Evolutionary conservation across 2,113 vertebrate species (phyloP), one percentile per base, ranked within the genome.

Genomic region (Phoenicopterus ruber): DNA sequence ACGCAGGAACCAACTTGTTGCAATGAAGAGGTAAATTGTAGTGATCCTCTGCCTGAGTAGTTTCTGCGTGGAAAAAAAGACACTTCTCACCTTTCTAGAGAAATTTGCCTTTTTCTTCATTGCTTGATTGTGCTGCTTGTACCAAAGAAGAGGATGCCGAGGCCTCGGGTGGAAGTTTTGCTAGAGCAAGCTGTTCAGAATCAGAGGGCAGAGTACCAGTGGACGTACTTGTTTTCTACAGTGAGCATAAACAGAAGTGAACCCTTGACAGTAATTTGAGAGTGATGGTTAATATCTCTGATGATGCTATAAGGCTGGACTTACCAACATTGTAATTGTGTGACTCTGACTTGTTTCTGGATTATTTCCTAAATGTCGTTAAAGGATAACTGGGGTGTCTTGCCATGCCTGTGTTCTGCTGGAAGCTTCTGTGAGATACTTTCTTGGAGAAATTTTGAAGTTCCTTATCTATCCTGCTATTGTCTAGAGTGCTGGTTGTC

Each of bases 171-270:
- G 54, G 49, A 66, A 36, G 42, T 32, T 69, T 78, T 63, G 44
- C 17, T 76, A 31, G 29, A 83, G 16, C 20, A 50, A 73, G 20
- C 36, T 49, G n/a, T 40, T 92, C 47, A 83, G 62, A 66, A 69
- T 61, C 47, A 54, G 66, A 88, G 44, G 32, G 38, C 34, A 62
- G 34, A 58, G 31, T 21, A 66, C 22, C 65, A 65, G 40, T 20
- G 25, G 31, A 54, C 8, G 54, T 17, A 21, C 12, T 6, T 34
- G 31, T 16, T 89, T 91, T 85, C 73, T 62, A 22, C 71, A 66
- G 66, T 73, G 91, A 91, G 55, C 67, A 86, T 82, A 84, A 93
- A 46, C 88, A 95, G 94, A 79, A 92, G 49, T 14, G 26, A 89
- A 82, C 5, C 46, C 38, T 62, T 94, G 86, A 62, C 70, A 85